Conservation (phyloP, 2,888 invertebrate genomes). For the Hoplodrina ambigua region DNA sequence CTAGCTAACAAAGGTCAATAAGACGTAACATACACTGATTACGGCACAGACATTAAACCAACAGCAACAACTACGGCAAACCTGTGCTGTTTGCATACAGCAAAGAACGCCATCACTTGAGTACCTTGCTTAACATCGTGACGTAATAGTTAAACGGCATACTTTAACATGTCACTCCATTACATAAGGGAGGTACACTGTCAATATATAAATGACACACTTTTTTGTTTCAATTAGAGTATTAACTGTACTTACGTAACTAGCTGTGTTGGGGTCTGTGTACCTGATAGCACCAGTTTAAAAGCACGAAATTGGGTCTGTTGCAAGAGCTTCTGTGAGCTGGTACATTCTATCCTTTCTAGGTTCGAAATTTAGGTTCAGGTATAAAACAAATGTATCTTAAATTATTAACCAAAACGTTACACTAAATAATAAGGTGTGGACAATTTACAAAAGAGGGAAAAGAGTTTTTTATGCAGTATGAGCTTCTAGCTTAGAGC, state of each 20-base stretch:
- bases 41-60: slow-evolving; percentile 13
- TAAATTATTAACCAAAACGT: too few relatives aligned
- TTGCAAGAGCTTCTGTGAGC: too few relatives aligned
- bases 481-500: too few relatives aligned
- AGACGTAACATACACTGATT: slow-evolving; percentile 22
- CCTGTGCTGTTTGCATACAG: slow-evolving; percentile 27
- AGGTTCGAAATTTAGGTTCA: too few relatives aligned
- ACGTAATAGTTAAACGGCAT: slow-evolving; percentile 50
- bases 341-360: too few relatives aligned
- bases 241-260: slow-evolving; percentile 38
- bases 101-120: slow-evolving; percentile 32
- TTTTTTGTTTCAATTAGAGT: slow-evolving; percentile 56
- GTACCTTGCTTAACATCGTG: slow-evolving; percentile 43
- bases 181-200: slow-evolving; percentile 53
- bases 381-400: too few relatives aligned
- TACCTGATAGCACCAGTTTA: neutral
- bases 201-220: slow-evolving; percentile 58
- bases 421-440: too few relatives aligned
- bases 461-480: too few relatives aligned
- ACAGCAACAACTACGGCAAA: slow-evolving; percentile 10
- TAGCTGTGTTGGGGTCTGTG: slow-evolving; percentile 24
- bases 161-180: slow-evolving; percentile 50
- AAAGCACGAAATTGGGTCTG: neutral
- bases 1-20: slow-evolving; percentile 25
- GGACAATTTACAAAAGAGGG: too few relatives aligned